Evolutionary conservation across 2,797 vertebrate species (phyloP).

Genomic region (Muraenolepis orangiensis): DNA sequence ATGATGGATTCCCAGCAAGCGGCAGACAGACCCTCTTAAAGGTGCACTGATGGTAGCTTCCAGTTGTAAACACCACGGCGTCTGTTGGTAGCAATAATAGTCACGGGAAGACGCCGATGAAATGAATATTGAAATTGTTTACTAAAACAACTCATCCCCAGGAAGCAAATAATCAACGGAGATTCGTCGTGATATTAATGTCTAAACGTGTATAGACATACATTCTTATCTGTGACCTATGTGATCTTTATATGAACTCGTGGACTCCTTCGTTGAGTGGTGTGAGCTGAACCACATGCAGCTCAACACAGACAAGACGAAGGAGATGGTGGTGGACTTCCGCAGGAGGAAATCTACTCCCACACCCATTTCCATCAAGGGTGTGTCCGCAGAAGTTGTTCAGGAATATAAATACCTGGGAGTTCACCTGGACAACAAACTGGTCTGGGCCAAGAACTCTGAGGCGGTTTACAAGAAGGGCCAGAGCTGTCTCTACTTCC

Average conservation of each 20-base stretch:
- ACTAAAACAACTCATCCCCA: conserved; percentile 5
- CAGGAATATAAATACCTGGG: no score
- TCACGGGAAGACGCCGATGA: not conserved
- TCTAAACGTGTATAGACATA: conserved; percentile 38
- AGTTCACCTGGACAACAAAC: no score
- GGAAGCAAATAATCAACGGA: not conserved
- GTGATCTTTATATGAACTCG: not conserved
- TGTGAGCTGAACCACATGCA: no score
- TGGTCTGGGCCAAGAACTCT: no score
- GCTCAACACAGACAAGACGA: no score
- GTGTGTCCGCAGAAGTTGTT: no score
- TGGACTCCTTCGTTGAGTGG: no score
- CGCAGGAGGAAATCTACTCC: no score
- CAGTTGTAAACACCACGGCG: not conserved
- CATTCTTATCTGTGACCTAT: conserved; percentile 40
- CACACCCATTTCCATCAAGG: no score
- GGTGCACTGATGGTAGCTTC: conserved; percentile 19
- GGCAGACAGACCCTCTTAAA: conserved; percentile 32
- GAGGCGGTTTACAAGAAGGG: no score
- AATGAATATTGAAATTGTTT: conserved; percentile 4
- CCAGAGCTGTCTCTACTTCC: no score
- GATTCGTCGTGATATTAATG: not conserved
- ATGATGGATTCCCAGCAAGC: conserved; percentile 74
- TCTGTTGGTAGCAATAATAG: not conserved
- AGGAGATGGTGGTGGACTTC: no score